phyloP scores from a whole-genome alignment of 2,113 vertebrate species.

The Chlamydotis undulata region DNA sequence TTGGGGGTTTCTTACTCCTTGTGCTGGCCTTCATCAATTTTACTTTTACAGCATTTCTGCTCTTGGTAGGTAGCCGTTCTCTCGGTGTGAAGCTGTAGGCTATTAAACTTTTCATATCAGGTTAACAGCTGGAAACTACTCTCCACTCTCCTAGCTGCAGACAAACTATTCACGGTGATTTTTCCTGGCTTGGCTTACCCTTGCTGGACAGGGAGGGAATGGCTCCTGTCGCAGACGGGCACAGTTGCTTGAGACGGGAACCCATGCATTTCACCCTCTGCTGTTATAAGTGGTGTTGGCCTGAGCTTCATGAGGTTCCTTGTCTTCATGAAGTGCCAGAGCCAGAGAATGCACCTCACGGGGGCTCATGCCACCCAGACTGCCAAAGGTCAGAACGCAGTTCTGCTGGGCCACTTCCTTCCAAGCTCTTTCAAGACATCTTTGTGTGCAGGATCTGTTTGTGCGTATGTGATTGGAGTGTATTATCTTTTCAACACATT shows the following conservation, averaged over 20 bases:
- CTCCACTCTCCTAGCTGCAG: not conserved
- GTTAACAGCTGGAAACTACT: not conserved
- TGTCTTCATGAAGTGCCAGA: not conserved
- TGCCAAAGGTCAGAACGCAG: conserved; percentile 61
- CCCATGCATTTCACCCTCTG: not conserved
- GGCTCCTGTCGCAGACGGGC: not conserved
- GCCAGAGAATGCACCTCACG: not conserved
- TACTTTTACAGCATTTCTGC: not conserved
- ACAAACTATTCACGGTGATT: accelerated
- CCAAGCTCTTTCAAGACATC: conserved; percentile 50
- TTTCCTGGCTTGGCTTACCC: not conserved
- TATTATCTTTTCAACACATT: conserved; percentile 63
- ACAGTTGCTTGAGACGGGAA: not conserved
- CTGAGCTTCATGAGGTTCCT: not conserved
- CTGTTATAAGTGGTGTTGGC: not conserved
- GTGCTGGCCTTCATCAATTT: not conserved
- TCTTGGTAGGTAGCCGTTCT: not conserved
- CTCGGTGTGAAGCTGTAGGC: not conserved
- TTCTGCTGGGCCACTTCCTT: conserved; percentile 69
- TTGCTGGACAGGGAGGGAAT: not conserved
- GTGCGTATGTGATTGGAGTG: not conserved
- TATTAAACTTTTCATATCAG: not conserved
- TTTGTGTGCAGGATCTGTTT: conserved; percentile 29
- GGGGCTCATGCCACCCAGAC: not conserved
- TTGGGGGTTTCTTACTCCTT: not conserved